phyloP scores from a whole-genome alignment of 2,797 vertebrate species.

The Myotis myotis region DNA sequence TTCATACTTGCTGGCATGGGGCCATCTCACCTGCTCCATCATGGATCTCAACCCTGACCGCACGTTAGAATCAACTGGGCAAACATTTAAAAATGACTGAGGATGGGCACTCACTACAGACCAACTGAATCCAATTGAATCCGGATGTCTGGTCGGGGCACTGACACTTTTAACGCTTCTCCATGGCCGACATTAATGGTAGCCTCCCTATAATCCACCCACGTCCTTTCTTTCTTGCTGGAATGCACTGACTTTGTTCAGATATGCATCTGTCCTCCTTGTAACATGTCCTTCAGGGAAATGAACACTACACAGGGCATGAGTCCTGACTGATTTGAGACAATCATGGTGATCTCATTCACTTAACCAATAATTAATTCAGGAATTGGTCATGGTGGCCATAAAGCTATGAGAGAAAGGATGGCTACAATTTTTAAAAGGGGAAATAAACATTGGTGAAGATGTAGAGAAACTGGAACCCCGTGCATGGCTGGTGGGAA shows the following conservation, averaged over 20 bases:
- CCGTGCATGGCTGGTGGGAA: neutral
- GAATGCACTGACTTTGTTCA: neutral
- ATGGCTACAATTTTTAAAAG: neutral
- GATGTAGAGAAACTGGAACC: neutral
- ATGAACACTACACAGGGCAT: neutral
- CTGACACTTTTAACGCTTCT: neutral
- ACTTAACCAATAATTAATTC: neutral
- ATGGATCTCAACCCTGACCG: neutral
- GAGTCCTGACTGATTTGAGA: neutral
- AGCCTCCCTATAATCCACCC: neutral
- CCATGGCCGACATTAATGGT: neutral
- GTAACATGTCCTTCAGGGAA: neutral
- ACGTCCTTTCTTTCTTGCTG: neutral
- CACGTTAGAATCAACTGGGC: neutral
- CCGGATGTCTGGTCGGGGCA: neutral
- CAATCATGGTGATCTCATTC: neutral
- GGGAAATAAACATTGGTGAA: neutral
- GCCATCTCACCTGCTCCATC: neutral
- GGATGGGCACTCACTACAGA: neutral
- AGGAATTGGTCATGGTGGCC: neutral
- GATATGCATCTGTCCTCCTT: neutral
- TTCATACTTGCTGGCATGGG: neutral
- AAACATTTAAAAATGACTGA: neutral
- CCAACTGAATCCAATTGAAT: neutral
- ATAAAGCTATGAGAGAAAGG: neutral